Conservation (phyloP, 2,888 invertebrate genomes). For the Cataglyphis rosenhaueri region DNA sequence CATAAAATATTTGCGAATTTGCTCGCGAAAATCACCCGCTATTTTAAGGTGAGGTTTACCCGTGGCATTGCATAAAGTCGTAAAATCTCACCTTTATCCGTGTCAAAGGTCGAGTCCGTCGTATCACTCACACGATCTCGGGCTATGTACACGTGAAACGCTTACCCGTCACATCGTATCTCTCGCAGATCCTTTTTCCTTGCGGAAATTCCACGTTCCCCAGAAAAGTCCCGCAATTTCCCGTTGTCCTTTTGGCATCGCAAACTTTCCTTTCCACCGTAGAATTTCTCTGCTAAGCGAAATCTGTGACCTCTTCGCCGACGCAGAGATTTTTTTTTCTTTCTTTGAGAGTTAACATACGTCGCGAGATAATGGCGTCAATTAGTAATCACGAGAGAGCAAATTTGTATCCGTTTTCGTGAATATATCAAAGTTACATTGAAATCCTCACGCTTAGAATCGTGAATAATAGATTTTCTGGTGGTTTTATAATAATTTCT, state of each 20-base stretch:
- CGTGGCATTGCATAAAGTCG: slow-evolving; percentile 2
- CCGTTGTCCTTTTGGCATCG: slow-evolving; percentile 3
- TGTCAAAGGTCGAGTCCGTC: slow-evolving; percentile 30
- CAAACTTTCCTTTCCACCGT: slow-evolving; percentile 20
- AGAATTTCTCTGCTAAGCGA: slow-evolving; percentile 1
- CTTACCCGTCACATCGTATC: not conserved
- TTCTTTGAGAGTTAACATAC: not conserved
- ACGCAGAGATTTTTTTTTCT: not conserved
- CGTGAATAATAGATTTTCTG: not conserved
- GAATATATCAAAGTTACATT: not conserved
- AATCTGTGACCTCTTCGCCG: slow-evolving; percentile 3
- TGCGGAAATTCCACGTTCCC: slow-evolving; percentile 5
- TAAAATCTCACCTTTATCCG: slow-evolving; percentile 34
- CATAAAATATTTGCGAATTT: slow-evolving; percentile 1
- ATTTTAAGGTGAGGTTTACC: not conserved
- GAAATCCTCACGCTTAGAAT: not conserved
- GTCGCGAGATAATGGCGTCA: not conserved
- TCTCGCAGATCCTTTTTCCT: not conserved
- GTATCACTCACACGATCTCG: slow-evolving; percentile 28
- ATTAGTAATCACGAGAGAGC: slow-evolving; percentile 16
- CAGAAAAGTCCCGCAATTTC: not conserved
- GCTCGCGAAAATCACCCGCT: not conserved
- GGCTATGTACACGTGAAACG: not conserved
- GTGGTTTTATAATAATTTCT: not conserved
- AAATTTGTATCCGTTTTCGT: not conserved